Conservation (phyloP, 2,113 vertebrate species). For the Danio rerio region GRCz12tu NC_133187.1:25173001-25173500, state of each 20-base stretch:
- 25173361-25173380: slow-evolving; percentile 16
- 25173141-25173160: slow-evolving; percentile 49
- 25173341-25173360: neutral
- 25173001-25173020: slow-evolving; percentile 39
- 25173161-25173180: slow-evolving; percentile 53
- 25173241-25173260: slow-evolving; percentile 46
- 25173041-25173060: slow-evolving; percentile 38
- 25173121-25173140: slow-evolving; percentile 56
- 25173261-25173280: slow-evolving; percentile 18
- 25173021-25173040: neutral
- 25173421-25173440: too few species aligned
- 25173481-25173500: too few species aligned
- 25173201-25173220: slow-evolving; percentile 47
- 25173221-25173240: slow-evolving; percentile 45
- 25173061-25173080: slow-evolving; percentile 32
- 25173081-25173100: slow-evolving; percentile 52
- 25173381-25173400: too few species aligned
- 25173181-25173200: slow-evolving; percentile 48
- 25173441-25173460: neutral
- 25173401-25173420: too few species aligned
- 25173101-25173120: slow-evolving; percentile 51
- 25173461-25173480: too few species aligned
- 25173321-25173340: slow-evolving; percentile 23
- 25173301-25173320: neutral
- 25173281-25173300: slow-evolving; percentile 21